Conservation (phyloP, 2,888 invertebrate genomes). For the Cyclophora punctaria region DNA sequence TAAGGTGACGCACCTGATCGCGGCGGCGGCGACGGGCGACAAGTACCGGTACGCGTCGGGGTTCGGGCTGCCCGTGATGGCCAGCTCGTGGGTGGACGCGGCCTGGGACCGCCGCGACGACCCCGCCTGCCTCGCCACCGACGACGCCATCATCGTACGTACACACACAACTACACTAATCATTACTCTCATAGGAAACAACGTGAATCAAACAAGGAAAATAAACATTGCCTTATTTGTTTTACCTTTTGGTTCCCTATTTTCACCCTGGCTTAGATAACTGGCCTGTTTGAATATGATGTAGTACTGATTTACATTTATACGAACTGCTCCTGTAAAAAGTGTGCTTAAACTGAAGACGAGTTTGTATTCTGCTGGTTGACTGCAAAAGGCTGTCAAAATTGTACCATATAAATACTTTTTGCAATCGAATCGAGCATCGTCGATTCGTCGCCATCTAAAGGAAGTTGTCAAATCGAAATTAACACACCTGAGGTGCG, state of each 20-base stretch:
- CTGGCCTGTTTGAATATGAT: no score
- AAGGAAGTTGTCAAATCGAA: constrained; percentile 21
- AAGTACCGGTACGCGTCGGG: constrained; percentile 96
- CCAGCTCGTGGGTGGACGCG: constrained; percentile 89
- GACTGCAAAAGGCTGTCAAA: no score
- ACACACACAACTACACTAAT: not conserved
- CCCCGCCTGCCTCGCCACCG: constrained; percentile 80
- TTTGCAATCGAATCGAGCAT: constrained; percentile 10
- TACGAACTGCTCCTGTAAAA: no score
- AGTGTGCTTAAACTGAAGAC: no score
- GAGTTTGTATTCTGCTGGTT: no score
- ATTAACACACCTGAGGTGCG: constrained; percentile 1
- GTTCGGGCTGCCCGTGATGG: constrained; percentile 91
- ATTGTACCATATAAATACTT: no score
- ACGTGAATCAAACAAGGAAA: no score
- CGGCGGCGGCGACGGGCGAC: constrained; percentile 90
- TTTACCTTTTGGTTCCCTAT: no score
- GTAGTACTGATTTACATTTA: no score
- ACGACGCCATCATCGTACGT: constrained; percentile 80
- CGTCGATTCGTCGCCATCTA: not conserved
- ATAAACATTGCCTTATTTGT: no score
- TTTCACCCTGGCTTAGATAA: no score
- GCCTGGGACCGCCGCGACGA: constrained; percentile 89
- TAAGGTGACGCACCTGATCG: constrained; percentile 94
- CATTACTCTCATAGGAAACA: no score